Evolutionary conservation across 2,113 vertebrate genomes (phyloP).

Genomic region (Cygnus buccinator): DNA sequence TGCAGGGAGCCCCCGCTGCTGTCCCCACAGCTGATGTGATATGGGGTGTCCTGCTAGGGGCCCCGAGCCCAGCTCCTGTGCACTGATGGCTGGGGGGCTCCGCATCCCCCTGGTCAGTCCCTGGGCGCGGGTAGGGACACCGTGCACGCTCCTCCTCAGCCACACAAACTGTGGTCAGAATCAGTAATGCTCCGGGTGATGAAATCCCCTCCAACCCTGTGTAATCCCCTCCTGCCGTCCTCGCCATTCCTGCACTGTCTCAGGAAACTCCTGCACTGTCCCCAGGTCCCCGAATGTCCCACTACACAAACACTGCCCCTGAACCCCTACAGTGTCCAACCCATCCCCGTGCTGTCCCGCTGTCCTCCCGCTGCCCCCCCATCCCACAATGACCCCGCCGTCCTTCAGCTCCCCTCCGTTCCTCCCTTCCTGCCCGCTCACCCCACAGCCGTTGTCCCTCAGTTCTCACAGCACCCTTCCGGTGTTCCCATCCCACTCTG

Average conservation of each 20-base stretch:
- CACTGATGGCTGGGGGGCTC: too few relatives aligned
- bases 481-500: too few relatives aligned
- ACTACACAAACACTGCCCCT: background rate
- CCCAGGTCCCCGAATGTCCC: background rate
- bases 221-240: constrained; percentile 36
- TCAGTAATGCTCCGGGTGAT: constrained; percentile 46
- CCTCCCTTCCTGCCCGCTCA: background rate
- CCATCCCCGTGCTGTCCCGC: background rate
- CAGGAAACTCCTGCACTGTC: background rate
- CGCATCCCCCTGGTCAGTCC: background rate
- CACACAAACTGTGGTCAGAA: constrained; percentile 21
- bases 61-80: too few relatives aligned
- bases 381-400: background rate
- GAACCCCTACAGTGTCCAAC: background rate
- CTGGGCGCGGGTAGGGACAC: background rate
- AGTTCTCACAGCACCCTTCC: too few relatives aligned
- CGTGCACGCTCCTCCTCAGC: background rate
- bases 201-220: constrained; percentile 55
- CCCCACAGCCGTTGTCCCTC: too few relatives aligned
- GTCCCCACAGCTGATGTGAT: background rate
- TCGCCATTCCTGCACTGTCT: background rate
- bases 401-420: background rate
- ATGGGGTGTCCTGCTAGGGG: background rate
- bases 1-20: background rate
- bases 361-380: too few relatives aligned